Base-by-base conservation (phyloP, 2,888 invertebrate genomes). In the Cloeon dipterum region DNA sequence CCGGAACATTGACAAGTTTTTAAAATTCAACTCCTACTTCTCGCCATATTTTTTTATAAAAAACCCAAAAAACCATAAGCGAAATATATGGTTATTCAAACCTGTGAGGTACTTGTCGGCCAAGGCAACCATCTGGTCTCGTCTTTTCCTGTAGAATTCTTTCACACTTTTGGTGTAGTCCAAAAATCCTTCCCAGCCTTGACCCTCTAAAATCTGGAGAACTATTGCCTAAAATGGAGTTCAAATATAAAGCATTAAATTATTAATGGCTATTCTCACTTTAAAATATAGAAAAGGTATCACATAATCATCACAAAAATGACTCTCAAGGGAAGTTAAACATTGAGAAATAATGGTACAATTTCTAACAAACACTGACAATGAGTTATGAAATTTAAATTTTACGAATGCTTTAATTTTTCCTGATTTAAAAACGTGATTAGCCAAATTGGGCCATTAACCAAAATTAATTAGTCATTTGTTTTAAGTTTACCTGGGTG, bases 121-220 rank as follows among this genome's bases (percentile, higher is more conserved):
- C 1, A 71, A 62, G 1, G 53, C 49, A 2, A 70, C 50, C 43
- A 77, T 70, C 21, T 63, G 52, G 48, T 74, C 71, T 3, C 76
- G 60, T 10, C 75, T 66, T 3, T 52, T 51, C 41, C 55, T 58
- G 56, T 82, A 82, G 47, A 75, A 70, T 2, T 56, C 50, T 16
- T 68, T 61, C n/a, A 76, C 67, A 4, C 55, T 53, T 1, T 47
- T 49, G 37, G 72, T 61, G 49, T 79, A 77, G 0, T 59, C 49
- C 23, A 66, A 58, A 14, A 79, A 57, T 2, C 69, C 68, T 0
- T 63, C 55, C 42, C 64, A 62, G 35, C 68, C 69, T 72, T 72
- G 72, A 16, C 52, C 46, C 40, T 61, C 56, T 11, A 74, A 46
- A 10, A 72, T 53, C 43, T 64, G 63, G 44, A 63, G 56, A 5